phyloP scores from a whole-genome alignment of 2,888 invertebrate species.

The Drosophila prostipennis region DNA sequence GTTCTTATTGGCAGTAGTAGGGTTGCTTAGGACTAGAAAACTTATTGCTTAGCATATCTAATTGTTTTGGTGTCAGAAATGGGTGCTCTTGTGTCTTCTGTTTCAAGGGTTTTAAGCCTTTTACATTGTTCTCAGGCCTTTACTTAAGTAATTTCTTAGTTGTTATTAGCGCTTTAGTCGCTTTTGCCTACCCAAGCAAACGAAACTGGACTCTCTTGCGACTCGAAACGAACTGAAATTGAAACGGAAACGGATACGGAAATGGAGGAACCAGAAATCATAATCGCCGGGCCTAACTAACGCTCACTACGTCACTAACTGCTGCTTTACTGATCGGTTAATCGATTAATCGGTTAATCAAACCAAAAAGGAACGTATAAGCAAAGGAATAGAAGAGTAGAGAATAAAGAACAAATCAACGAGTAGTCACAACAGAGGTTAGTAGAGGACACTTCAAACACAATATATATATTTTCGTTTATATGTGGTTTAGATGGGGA shows the following conservation, averaged over 20 bases:
- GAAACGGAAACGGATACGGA: conserved; percentile 28
- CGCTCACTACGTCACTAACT: conserved; percentile 65
- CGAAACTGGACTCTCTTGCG: conserved; percentile 56
- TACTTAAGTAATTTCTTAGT: conserved; percentile 26
- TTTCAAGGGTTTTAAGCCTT: conserved; percentile 32
- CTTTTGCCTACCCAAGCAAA: conserved; percentile 80
- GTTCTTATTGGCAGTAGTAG: conserved; percentile 84
- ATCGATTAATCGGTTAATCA: conserved; percentile 37
- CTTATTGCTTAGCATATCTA: conserved; percentile 19
- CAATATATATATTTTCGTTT: conserved; percentile 55
- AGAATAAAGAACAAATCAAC: conserved; percentile 39
- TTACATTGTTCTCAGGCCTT: conserved; percentile 27
- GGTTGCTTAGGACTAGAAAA: conserved; percentile 36
- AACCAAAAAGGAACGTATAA: conserved; percentile 30
- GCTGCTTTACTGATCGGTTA: conserved; percentile 63
- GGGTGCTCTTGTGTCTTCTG: conserved; percentile 77
- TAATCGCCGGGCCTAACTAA: conserved; percentile 45
- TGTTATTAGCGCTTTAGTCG: conserved; percentile 41
- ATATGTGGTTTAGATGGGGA: conserved; percentile 32
- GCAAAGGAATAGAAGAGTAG: conserved; percentile 17
- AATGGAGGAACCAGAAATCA: conserved; percentile 22
- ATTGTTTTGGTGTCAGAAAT: conserved; percentile 62
- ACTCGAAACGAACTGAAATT: conserved; percentile 36
- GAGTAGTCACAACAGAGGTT: conserved; percentile 70
- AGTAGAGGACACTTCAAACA: conserved; percentile 74